phyloP scores from a whole-genome alignment of 2,888 invertebrate genomes.

The Callimorpha dominula region DNA sequence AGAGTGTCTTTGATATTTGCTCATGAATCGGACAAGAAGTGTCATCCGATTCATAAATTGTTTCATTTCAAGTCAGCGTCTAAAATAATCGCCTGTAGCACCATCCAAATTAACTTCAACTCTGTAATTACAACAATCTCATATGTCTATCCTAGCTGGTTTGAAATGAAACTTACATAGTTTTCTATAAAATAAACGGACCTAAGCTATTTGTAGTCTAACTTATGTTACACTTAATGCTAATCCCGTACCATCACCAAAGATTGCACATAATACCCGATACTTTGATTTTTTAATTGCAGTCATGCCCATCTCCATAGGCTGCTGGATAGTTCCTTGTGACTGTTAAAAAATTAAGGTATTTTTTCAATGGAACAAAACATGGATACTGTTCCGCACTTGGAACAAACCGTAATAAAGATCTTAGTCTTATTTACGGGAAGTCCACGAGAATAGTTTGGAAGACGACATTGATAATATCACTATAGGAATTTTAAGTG shows the following conservation, averaged over 20 bases:
- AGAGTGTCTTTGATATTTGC: conserved; percentile 59
- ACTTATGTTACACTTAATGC: conserved; percentile 72
- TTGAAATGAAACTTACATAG: conserved; percentile 81
- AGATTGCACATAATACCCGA: conserved; percentile 95
- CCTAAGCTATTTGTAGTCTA: conserved; percentile 67
- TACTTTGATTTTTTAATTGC: conserved; percentile 88
- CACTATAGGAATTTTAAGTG: conserved; percentile 58
- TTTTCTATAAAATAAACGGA: conserved; percentile 64
- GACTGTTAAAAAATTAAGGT: conserved; percentile 85
- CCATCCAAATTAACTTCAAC: conserved; percentile 60
- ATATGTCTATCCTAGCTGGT: conserved; percentile 66
- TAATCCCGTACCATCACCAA: conserved; percentile 90
- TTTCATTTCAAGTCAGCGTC: conserved; percentile 83
- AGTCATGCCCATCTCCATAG: conserved; percentile 78
- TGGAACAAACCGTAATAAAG: conserved; percentile 61
- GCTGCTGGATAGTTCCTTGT: conserved; percentile 68
- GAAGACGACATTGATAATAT: conserved; percentile 75
- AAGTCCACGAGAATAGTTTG: conserved; percentile 72
- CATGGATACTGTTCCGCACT: conserved; percentile 64
- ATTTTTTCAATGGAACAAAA: conserved; percentile 74
- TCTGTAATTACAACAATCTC: conserved; percentile 51
- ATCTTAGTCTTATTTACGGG: conserved; percentile 52
- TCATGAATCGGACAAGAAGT: conserved; percentile 81
- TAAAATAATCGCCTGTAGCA: conserved; percentile 66
- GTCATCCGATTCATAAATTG: conserved; percentile 82